Evolutionary conservation across 2,888 invertebrate species (phyloP), one percentile per base, ranked within the genome.

Genomic region (Oscheius sp.): DNA sequence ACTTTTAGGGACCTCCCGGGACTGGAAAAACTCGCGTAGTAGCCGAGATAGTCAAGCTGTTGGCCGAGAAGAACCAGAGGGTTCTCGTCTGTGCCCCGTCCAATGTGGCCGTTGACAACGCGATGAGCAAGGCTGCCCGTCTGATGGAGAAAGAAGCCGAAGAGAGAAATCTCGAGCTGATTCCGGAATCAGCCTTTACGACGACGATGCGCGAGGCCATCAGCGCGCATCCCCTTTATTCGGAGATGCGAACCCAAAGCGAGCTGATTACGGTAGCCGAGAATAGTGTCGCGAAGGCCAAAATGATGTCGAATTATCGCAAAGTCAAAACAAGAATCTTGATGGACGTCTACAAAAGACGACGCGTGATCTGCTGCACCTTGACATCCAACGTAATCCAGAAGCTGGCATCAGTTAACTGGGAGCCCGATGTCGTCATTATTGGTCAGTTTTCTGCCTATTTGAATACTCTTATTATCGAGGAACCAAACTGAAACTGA

Each of bases 1-100:
- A 63, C 5, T 70, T 65, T 48, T 60, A 82, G 78, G 84, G 84
- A 13, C 84, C 84, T 33, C 84, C 84, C 0, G 84, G 84, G 32
- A 84, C 84, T 2, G 84, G 84, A 66, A 84, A 84, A 73, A 84
- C 84, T 0, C 76, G 72, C 29, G 84, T 84, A 1, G 78, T 82
- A 32, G 79, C 79, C 10, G 83, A 84, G 75, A 76, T 81, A 5
- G 76, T 82, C 32, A 53, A 70, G 7, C 75, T 76, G 13, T 57
- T 78, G 58, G 47, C 62, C 0, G 50, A 72, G 37, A 70, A 68
- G 11, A 74, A 76, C n/a, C 78, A 80, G 47, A 79, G 65, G 66
- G 82, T 84, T 33, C 50, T 84, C 0, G 78, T 84, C 9, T 79
- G 80, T 59, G 82, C 84, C 11, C 81, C 80, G 32, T 75, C 81